These are phyloP conservation scores for Synchiropus splendidus DNA, from an alignment of 2,113 vertebrate genomes.

Conservation along the genomic window DNA sequence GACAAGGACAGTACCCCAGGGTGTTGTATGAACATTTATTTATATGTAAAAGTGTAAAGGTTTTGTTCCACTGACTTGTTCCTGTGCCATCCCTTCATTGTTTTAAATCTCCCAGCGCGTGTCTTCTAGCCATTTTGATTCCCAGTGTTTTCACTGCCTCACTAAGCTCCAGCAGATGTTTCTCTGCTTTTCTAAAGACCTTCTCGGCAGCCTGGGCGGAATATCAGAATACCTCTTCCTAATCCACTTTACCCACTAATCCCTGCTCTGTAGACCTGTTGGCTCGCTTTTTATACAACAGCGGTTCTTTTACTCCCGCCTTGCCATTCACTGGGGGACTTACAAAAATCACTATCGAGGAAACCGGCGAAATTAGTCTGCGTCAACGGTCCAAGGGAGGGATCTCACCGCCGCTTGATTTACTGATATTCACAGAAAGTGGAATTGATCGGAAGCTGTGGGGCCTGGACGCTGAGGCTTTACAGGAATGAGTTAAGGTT, in stretches of 20 bases:
- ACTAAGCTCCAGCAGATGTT: slow-evolving; percentile 66
- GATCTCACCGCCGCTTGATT: slow-evolving; percentile 49
- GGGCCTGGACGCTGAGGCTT: slow-evolving; percentile 33
- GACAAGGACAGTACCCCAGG: slow-evolving; percentile 28
- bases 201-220: slow-evolving; percentile 57
- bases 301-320: slow-evolving; percentile 23
- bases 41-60: slow-evolving; percentile 15
- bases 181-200: slow-evolving; percentile 62
- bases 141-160: slow-evolving; percentile 48
- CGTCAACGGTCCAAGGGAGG: slow-evolving; percentile 35
- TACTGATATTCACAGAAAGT: slow-evolving; percentile 58
- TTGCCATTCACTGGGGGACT: slow-evolving; percentile 49
- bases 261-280: slow-evolving; percentile 60
- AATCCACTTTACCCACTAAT: slow-evolving; percentile 67
- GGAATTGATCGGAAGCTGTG: slow-evolving; percentile 52
- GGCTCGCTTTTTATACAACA: slow-evolving; percentile 41
- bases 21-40: slow-evolving; percentile 13
- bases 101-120: slow-evolving; percentile 38
- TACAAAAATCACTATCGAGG: slow-evolving; percentile 60
- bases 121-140: slow-evolving; percentile 44
- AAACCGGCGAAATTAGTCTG: slow-evolving; percentile 49
- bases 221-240: slow-evolving; percentile 61
- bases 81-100: slow-evolving; percentile 23
- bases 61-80: slow-evolving; percentile 22
- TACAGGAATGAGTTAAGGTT: slow-evolving; percentile 47